Base-by-base conservation (phyloP, 1,140 invertebrate species). In the Anthonomus grandis region DNA sequence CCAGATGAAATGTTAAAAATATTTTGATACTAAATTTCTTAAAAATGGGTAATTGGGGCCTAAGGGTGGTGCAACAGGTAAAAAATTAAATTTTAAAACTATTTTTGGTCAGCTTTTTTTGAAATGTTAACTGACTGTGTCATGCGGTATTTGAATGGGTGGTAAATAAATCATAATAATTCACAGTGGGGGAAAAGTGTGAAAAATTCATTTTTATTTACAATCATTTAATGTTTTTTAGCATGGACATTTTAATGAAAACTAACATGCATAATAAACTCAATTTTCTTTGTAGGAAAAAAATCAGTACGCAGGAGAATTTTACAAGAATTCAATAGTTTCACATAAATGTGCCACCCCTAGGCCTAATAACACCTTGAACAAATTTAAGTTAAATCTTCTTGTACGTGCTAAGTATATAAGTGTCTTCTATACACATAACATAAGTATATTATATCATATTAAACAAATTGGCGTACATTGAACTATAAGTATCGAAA, bases 1-100 rank as follows among this genome's bases (percentile, higher is more conserved):
- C n/a, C 61, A 62, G 63, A 68, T 19, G 46, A 67, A 67, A 66
- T 66, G 64, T 69, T 69, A n/a, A 41, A 65, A 41, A 68, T 70
- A 66, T 70, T 70, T 70, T 70, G 66, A 70, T 70, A 70, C 68
- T 64, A 66, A 66, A 64, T 64, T 54, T 63, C 59, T 51, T 61
- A 67, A 61, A 64, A 25, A 58, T n/a, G n/a, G n/a, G n/a, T n/a
- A n/a, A n/a, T n/a, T n/a, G n/a, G n/a, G n/a, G n/a, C n/a, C n/a
- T n/a, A n/a, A n/a, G n/a, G n/a, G n/a, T n/a, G n/a, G n/a, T n/a
- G n/a, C n/a, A n/a, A n/a, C n/a, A n/a, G n/a, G n/a, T n/a, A n/a
- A n/a, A n/a, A n/a, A n/a, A n/a, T n/a, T n/a, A n/a, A n/a, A n/a
- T n/a, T 57, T 50, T 56, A 56, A 44, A 17, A 39, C 13, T 36